Evolutionary conservation across 2,113 vertebrate genomes (phyloP).

Genomic region (Erythrocercus mccallii): DNA sequence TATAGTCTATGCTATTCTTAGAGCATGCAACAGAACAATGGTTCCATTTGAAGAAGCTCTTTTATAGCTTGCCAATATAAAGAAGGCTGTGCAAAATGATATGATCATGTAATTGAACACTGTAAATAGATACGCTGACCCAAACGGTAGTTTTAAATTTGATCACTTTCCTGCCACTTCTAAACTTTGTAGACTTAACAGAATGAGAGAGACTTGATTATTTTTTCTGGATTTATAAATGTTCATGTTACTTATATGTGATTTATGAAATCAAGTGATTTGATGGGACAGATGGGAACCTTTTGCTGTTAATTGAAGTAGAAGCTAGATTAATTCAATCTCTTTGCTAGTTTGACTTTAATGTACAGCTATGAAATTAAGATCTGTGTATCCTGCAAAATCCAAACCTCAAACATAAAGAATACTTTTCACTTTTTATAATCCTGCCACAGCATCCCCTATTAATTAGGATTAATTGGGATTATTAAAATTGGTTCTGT

Average conservation of each 20-base stretch:
- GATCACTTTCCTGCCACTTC: slow-evolving; percentile 22
- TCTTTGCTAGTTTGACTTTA: background rate
- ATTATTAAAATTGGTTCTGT: slow-evolving; percentile 11
- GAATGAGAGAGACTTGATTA: slow-evolving; percentile 11
- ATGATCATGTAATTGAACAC: slow-evolving; percentile 52
- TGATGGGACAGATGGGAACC: background rate
- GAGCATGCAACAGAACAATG: slow-evolving; percentile 36
- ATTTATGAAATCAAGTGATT: background rate
- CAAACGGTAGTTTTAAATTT: slow-evolving; percentile 33
- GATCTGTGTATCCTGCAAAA: background rate
- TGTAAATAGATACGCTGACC: slow-evolving; percentile 46
- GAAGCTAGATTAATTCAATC: background rate
- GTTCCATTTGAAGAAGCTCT: slow-evolving; percentile 37
- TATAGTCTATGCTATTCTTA: slow-evolving; percentile 55
- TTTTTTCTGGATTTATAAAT: slow-evolving; percentile 11
- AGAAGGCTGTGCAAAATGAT: slow-evolving; percentile 62
- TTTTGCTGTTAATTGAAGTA: background rate
- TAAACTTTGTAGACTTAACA: slow-evolving; percentile 14
- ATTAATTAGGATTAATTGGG: slow-evolving; percentile 12
- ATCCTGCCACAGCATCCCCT: background rate
- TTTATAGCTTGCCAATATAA: slow-evolving; percentile 65
- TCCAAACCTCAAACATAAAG: background rate
- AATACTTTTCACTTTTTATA: background rate
- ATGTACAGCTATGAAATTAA: background rate
- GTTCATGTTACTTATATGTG: background rate